Base-by-base conservation (phyloP, 2,113 vertebrate genomes). In the Chloebia gouldiae region DNA sequence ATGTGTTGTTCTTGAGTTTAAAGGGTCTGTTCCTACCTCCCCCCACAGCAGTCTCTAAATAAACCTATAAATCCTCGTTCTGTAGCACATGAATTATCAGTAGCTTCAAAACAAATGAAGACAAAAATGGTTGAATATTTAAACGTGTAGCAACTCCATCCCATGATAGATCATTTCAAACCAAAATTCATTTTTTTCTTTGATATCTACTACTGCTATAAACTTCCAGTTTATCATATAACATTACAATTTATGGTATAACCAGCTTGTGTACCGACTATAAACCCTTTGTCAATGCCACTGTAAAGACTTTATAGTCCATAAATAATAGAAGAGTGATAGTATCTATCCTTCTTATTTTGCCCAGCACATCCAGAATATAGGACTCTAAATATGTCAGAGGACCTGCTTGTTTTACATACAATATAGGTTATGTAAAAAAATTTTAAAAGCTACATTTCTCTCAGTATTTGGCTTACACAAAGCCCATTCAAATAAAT, bases 171-270 rank as follows among this genome's bases (percentile, higher is more conserved):
- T 97, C 94, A 97, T 98, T 98, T 89, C 88, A 80, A 93, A 94
- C 94, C 92, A 91, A 93, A 95, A 95, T 96, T 97, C 97, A 97
- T 98, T 98, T 97, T 97, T 97, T 97, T 94, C 97, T 96, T 96
- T 96, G 97, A 96, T 98, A 98, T 97, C 98, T 97, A 97, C 97
- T 97, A 95, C 97, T 97, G 97, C 97, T 98, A 95, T 98, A 98
- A 98, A 98, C 97, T 97, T 97, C 92, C 94, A 97, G 97, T 98
- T 98, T 98, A 98, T 98, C 98, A 98, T 98, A 97, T 97, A 98
- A 98, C 98, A 98, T 98, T 98, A 98, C 98, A 98, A 98, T 98
- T 98, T 98, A 98, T 98, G 97, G 97, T 97, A 97, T 98, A 98
- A 97, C 97, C 98, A 98, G 98, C 98, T 98, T 98, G 98, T 98